Evolutionary conservation across 1,140 invertebrate species (phyloP), one percentile per base, ranked within the genome.

Genomic region (Eumaeus atala): DNA sequence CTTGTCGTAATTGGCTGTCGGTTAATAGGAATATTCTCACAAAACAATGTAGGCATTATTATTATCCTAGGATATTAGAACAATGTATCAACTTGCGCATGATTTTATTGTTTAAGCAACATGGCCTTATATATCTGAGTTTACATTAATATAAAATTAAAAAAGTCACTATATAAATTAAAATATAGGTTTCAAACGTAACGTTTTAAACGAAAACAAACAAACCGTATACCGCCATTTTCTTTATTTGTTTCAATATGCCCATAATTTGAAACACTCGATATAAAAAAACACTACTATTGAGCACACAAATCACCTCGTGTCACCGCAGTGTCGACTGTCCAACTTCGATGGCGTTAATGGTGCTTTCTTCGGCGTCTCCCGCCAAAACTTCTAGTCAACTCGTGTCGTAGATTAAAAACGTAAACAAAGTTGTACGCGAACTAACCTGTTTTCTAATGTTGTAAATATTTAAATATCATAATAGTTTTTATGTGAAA

Each of bases 201-300:
- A 28, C 21, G 21, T 28, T 28, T 28, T 28, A 28, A 3, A 3
- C 2, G 21, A 28, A 28, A 37, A 37, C 17, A 44, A 44, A 42
- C 40, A n/a, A 34, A 48, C 42, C 53, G 12, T 48, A 17, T 28
- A 35, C 17, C 7, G 74, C 62, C 48, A 77, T 75, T 65, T 64
- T 77, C 51, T 75, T 77, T 37, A 77, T 70, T 56, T 77, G 74
- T 63, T 75, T 75, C 57, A 77, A 58, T 58, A 77, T 75, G 10
- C 74, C 74, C 74, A 77, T 77, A 42, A 59, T 50, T 33, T 48
- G 40, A 44, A 48, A 59, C 66, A 52, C 34, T 48, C 34, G 60
- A 59, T 36, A 49, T 34, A 49, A 59, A 36, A 51, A 36, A 36
- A 51, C 56, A 35, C 54, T 53, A 61, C 56, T 38, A 55, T 6